phyloP scores from a whole-genome alignment of 2,113 vertebrate genomes.

The Lagopus leucura region DNA sequence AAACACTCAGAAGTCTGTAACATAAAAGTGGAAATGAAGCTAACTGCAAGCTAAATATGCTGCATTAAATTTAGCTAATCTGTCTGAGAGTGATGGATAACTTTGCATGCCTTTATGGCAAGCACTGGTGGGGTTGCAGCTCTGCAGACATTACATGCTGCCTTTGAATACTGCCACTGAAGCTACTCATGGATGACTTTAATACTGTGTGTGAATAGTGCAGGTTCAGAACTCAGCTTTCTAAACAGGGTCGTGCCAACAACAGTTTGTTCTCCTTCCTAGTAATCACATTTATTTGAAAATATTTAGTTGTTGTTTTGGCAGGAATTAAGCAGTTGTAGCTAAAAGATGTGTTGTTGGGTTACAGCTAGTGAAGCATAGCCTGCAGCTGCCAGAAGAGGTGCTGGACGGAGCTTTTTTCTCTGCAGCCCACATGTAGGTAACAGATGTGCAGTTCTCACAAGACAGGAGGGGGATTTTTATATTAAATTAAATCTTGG shows the following conservation, averaged over 20 bases:
- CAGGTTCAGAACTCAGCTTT: neutral
- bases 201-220: neutral
- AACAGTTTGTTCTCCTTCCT: neutral
- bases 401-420: neutral
- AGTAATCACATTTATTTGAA: neutral
- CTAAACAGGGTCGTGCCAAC: neutral
- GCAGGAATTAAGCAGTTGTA: neutral
- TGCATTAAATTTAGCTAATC: neutral
- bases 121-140: neutral
- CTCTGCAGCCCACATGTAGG: neutral
- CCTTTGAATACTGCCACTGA: neutral
- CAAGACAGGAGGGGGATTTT: accelerated
- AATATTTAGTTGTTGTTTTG: neutral
- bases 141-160: neutral
- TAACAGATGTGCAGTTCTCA: neutral
- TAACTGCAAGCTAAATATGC: neutral
- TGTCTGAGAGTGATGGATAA: neutral
- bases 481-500: neutral
- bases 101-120: neutral
- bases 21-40: neutral
- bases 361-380: neutral
- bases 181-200: neutral
- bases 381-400: neutral
- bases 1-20: neutral
- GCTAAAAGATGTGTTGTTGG: neutral